Evolutionary conservation across 2,888 invertebrate species (phyloP).

Genomic region (Orchesella flavescens): DNA sequence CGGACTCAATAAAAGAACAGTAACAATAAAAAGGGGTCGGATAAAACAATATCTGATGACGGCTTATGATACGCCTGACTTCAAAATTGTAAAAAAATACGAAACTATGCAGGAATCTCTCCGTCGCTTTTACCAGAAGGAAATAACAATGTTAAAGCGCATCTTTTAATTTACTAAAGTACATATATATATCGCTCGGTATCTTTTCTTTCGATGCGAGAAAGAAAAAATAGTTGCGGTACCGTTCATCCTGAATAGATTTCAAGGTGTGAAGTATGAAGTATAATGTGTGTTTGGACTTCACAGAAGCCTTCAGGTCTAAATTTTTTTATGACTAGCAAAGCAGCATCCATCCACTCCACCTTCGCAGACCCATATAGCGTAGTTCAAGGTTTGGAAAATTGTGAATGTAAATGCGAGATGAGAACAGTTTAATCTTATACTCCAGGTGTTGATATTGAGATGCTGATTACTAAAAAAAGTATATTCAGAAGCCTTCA

Average conservation of each 20-base stretch:
- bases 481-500: conserved; percentile 40
- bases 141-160: conserved; percentile 24
- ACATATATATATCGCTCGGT: neutral
- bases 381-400: conserved; percentile 21
- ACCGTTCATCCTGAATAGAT: neutral
- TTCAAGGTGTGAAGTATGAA: neutral
- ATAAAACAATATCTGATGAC: conserved; percentile 58
- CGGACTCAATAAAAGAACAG: conserved; percentile 18
- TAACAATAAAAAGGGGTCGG: conserved; percentile 48
- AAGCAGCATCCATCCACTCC: neutral
- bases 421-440: neutral
- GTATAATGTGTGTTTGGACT: neutral
- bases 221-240: neutral
- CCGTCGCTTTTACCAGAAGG: neutral
- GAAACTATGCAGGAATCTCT: conserved; percentile 4
- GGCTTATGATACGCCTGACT: conserved; percentile 32
- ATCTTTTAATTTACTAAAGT: conserved; percentile 34
- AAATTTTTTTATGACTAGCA: too few relatives aligned
- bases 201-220: neutral
- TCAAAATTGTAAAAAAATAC: conserved; percentile 6
- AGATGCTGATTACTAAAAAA: conserved; percentile 54
- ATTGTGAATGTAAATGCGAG: too few relatives aligned
- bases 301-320: conserved; percentile 9
- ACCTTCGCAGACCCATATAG: neutral
- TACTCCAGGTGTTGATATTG: conserved; percentile 59